Evolutionary conservation across 2,888 invertebrate species (phyloP).

Genomic region (Hirudinaria manillensis): DNA sequence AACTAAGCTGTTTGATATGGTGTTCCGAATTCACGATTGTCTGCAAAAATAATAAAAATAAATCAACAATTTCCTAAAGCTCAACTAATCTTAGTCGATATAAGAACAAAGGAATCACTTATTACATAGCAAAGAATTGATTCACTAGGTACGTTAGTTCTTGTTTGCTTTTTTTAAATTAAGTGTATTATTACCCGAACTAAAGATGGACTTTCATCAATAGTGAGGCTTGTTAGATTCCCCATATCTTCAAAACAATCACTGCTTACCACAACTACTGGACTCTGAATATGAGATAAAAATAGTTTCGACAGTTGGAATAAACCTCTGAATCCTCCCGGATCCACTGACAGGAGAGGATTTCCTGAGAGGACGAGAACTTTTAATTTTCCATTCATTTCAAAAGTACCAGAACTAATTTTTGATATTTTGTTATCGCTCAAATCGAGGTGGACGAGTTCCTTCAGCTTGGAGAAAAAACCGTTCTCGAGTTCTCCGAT

Average conservation of each 20-base stretch:
- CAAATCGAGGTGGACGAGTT: slow-evolving; percentile 36
- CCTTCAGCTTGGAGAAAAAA: slow-evolving; percentile 33
- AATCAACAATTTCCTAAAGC: too few relatives aligned
- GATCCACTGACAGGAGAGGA: slow-evolving; percentile 18
- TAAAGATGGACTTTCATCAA: slow-evolving; percentile 40
- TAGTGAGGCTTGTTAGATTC: slow-evolving; percentile 35
- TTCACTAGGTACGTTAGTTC: too few relatives aligned
- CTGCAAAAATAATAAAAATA: slow-evolving; percentile 1
- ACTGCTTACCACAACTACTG: slow-evolving; percentile 28
- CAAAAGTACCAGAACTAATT: slow-evolving; percentile 33
- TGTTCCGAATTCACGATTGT: slow-evolving; percentile 7
- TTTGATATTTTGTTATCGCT: slow-evolving; percentile 38
- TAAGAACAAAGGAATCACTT: too few relatives aligned
- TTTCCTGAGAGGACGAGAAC: slow-evolving; percentile 16
- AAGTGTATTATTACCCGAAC: slow-evolving; percentile 21
- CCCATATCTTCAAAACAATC: slow-evolving; percentile 37
- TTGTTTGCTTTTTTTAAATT: too few relatives aligned
- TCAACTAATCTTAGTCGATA: too few relatives aligned
- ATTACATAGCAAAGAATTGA: too few relatives aligned
- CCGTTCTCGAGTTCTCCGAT: slow-evolving; percentile 35
- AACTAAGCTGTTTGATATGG: not conserved
- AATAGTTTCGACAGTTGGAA: slow-evolving; percentile 30
- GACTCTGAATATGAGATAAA: slow-evolving; percentile 31
- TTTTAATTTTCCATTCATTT: slow-evolving; percentile 23
- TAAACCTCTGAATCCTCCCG: slow-evolving; percentile 35